phyloP scores from a whole-genome alignment of 2,797 vertebrate species.

The Microctenopoma lineatum region DNA sequence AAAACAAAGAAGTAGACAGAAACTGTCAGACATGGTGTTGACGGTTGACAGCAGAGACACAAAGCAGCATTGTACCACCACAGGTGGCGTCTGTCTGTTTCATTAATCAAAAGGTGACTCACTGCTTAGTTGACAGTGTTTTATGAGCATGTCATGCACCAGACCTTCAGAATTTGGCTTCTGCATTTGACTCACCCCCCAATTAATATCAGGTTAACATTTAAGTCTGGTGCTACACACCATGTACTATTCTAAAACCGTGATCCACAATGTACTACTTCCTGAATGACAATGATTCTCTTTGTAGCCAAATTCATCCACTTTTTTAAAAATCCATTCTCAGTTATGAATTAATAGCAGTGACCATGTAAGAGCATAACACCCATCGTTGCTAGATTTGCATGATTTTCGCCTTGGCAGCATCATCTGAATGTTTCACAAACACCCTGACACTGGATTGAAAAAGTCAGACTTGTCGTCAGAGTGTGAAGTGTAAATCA shows the following conservation, averaged over 20 bases:
- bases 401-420: background rate
- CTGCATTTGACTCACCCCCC: too few relatives aligned
- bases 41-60: background rate
- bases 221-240: too few relatives aligned
- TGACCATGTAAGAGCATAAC: background rate
- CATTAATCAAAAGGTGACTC: slow-evolving; percentile 3
- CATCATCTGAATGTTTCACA: background rate
- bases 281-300: too few relatives aligned
- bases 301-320: background rate
- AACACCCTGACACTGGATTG: background rate
- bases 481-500: slow-evolving; percentile 4
- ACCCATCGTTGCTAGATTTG: background rate
- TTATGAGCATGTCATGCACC: background rate
- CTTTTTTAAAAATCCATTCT: background rate
- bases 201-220: background rate
- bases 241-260: too few relatives aligned
- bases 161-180: too few relatives aligned
- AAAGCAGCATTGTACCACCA: slow-evolving; percentile 11
- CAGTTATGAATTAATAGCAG: background rate
- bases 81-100: background rate
- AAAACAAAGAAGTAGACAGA: slow-evolving; percentile 24
- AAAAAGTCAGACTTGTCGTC: slow-evolving; percentile 6
- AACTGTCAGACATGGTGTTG: background rate
- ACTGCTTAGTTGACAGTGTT: background rate
- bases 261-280: too few relatives aligned